Evolutionary conservation across 2,797 vertebrate species (phyloP).

Genomic region (Spea hammondii): DNA sequence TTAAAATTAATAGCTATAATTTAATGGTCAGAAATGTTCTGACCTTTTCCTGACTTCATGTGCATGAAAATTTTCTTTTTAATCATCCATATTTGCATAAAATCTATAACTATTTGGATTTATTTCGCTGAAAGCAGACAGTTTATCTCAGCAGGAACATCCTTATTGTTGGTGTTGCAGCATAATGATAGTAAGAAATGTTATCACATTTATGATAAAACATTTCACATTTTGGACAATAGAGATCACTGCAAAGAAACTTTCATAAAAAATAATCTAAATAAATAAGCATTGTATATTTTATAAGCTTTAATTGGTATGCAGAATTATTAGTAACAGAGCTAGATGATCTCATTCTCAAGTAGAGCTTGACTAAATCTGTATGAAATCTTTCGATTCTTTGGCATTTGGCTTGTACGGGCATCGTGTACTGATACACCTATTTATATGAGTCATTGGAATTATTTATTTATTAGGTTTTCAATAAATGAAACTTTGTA

Average conservation of each 20-base stretch:
- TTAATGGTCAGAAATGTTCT: conserved; percentile 43
- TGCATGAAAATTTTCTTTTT: conserved; percentile 23
- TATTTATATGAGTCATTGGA: no score
- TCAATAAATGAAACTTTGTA: no score
- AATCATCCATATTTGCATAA: conserved; percentile 44
- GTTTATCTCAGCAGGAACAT: conserved; percentile 44
- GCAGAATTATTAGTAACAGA: no score
- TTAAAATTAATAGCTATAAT: conserved; percentile 36
- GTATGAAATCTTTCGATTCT: no score
- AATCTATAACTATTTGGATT: conserved; percentile 46
- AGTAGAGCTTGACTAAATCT: no score
- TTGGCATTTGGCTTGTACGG: no score
- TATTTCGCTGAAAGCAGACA: conserved; percentile 43
- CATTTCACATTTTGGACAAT: conserved; percentile 18
- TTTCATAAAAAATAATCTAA: conserved; percentile 20
- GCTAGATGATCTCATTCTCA: no score
- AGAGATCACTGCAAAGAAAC: conserved; percentile 3
- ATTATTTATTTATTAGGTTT: no score
- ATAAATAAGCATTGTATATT: neutral
- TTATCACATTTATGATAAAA: conserved; percentile 30
- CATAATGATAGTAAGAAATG: conserved; percentile 30
- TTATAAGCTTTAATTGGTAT: no score
- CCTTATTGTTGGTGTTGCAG: conserved; percentile 38
- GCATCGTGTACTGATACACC: no score
- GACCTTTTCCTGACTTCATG: conserved; percentile 38